Evolutionary conservation across 2,113 vertebrate species (phyloP), one percentile per base, ranked within the genome.

Genomic region (Malurus melanocephalus): DNA sequence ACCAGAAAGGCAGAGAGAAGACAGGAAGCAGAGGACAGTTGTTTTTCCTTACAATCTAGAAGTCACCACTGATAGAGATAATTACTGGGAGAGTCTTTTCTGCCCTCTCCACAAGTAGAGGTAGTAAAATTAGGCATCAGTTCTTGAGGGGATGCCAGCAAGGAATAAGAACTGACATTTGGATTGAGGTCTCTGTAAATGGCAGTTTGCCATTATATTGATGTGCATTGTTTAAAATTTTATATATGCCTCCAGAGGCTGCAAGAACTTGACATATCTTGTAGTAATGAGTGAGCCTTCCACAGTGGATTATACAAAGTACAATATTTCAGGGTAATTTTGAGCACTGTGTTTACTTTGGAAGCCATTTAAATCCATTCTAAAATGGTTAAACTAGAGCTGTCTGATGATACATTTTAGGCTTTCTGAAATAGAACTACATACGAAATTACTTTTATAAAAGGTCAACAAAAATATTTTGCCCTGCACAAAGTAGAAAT

Each of bases 331-430:
- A 78, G 66, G 49, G 38, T 78, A 51, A 74, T 88, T 95, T 92
- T 95, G 76, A 96, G 80, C 59, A 64, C 53, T 49, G 24, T 6
- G 5, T 95, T 94, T 95, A 51, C 48, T 93, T 93, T 89, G 66
- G 56, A 81, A 88, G 60, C 46, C 78, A 42, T 88, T 92, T 72
- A 82, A 95, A 93, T 84, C 56, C 59, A 45, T 48, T 74, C 59
- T 61, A 73, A 89, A 95, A 92, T 84, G 32, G 80, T 80, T 94
- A 81, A 94, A 76, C 49, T 71, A 80, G n/a, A 89, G 59, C 38
- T 74, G 24, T 40, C 83, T 65, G 48, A 72, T 76, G 45, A 87
- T 84, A 66, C 4, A 0, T 84, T 83, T 94, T 68, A 71, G 66
- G 56, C 76, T 92, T 94, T 90, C 81, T 79, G 80, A 66, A 90